Evolutionary conservation across 2,113 vertebrate species (phyloP), one percentile per base, ranked within the genome.

Genomic region (Calcarius ornatus): DNA sequence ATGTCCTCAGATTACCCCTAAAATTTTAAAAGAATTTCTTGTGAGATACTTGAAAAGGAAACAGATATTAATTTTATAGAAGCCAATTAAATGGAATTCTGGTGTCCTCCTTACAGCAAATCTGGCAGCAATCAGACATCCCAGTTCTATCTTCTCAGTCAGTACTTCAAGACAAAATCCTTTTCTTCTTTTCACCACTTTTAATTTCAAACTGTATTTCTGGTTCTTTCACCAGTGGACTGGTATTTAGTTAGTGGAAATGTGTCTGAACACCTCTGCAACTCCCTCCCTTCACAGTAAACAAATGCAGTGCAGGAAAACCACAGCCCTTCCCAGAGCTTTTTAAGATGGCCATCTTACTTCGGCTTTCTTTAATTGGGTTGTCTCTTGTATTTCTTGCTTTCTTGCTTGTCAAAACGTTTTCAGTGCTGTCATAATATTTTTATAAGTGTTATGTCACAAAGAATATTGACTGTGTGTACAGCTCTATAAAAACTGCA

Each of bases 391-490:
- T 73, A 38, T 57, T 91, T 73, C 61, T 48, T 35, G 12, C 12
- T 59, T 73, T 53, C n/a, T 77, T 88, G 2, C n/a, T 83, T 96
- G 76, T 91, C 80, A 94, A 80, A 92, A 83, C 61, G 3, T 94
- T 95, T 91, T 86, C 59, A 86, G 50, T 9, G 8, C 64, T 92
- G 68, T 96, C 89, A 96, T 40, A 95, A 94, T 83, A 95, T 95
- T 96, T 92, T 90, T 76, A 1, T 54, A 81, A 84, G 40, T 83
- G 54, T 65, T 86, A 81, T 81, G 37, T 61, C 71, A 77, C 63
- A 69, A 53, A 14, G n/a, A 86, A 61, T 79, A 61, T 72, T 69
- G 71, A 31, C 59, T 80, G n/a, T 57, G 48, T 50, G 9, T 37
- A 70, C 37, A 66, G 18, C 30, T 61, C 61, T 70, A 92, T 88